Evolutionary conservation across 2,797 vertebrate species (phyloP).

Genomic region (Epinephelus coioides): DNA sequence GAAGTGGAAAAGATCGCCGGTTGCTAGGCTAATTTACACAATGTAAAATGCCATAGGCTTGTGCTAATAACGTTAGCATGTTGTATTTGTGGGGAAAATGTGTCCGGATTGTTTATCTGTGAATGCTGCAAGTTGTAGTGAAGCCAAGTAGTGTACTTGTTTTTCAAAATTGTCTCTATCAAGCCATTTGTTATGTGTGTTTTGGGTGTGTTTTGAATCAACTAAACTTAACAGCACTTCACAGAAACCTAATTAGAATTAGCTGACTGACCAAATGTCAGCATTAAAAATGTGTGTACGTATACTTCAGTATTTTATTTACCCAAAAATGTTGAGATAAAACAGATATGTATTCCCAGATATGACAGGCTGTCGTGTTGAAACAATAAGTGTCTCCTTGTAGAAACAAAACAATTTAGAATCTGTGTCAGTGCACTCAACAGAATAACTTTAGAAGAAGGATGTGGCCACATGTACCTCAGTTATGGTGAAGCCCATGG

Average conservation of each 20-base stretch:
- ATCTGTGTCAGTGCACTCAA: conserved; percentile 26
- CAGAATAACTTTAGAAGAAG: conserved; percentile 21
- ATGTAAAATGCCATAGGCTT: no score
- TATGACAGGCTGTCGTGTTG: background rate
- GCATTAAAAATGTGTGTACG: background rate
- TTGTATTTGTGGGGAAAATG: no score
- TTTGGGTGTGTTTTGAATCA: no score
- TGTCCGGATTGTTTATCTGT: no score
- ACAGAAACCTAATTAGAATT: background rate
- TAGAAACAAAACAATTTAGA: conserved; percentile 25
- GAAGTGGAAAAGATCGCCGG: no score
- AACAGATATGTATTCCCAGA: background rate
- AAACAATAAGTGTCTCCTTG: conserved; percentile 7
- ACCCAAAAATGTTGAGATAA: background rate
- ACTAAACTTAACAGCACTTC: no score
- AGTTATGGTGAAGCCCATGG: conserved; percentile 60
- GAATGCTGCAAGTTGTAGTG: no score
- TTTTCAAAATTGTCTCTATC: no score
- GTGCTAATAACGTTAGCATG: no score
- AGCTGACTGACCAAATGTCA: background rate
- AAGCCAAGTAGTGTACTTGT: no score
- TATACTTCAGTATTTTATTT: background rate
- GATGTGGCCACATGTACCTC: conserved; percentile 44
- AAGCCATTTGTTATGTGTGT: no score
- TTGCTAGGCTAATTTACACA: no score